phyloP scores from a whole-genome alignment of 2,888 invertebrate genomes.

The Lapara coniferarum region DNA sequence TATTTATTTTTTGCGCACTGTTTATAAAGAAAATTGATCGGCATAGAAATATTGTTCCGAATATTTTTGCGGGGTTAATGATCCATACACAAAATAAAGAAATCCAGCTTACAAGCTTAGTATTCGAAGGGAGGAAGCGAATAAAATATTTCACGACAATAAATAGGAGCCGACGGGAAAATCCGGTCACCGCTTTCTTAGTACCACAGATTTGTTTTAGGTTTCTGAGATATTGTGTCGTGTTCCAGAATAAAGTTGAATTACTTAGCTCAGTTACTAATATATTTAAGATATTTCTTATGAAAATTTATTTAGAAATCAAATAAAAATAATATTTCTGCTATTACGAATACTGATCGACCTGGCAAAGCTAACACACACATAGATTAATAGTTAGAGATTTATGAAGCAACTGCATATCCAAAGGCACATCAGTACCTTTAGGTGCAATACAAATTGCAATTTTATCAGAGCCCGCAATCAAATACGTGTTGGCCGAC shows the following conservation, averaged over 20 bases:
- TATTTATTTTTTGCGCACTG: background rate
- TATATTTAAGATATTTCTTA: too few relatives aligned
- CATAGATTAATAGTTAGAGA: slow-evolving; percentile 7
- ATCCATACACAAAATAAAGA: slow-evolving; percentile 1
- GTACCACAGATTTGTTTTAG: slow-evolving; percentile 34
- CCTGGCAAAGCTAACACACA: background rate
- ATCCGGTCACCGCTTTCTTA: slow-evolving; percentile 35
- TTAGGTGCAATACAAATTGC: slow-evolving; percentile 61
- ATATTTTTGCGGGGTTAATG: background rate
- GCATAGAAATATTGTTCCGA: background rate
- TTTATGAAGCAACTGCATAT: slow-evolving; percentile 11
- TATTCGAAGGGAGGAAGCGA: slow-evolving; percentile 37
- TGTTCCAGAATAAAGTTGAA: background rate
- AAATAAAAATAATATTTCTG: too few relatives aligned
- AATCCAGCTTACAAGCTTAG: slow-evolving; percentile 33
- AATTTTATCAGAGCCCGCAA: slow-evolving; percentile 61
- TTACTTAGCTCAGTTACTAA: background rate
- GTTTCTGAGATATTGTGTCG: slow-evolving; percentile 2
- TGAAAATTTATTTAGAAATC: too few relatives aligned
- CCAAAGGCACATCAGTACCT: slow-evolving; percentile 1
- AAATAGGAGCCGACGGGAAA: slow-evolving; percentile 29
- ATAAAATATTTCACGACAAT: slow-evolving; percentile 39
- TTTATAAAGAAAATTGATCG: background rate
- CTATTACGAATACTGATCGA: too few relatives aligned
- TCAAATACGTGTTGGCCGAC: slow-evolving; percentile 49